Evolutionary conservation across 2,113 vertebrate genomes (phyloP).

Genomic region (Tetrao urogallus): DNA sequence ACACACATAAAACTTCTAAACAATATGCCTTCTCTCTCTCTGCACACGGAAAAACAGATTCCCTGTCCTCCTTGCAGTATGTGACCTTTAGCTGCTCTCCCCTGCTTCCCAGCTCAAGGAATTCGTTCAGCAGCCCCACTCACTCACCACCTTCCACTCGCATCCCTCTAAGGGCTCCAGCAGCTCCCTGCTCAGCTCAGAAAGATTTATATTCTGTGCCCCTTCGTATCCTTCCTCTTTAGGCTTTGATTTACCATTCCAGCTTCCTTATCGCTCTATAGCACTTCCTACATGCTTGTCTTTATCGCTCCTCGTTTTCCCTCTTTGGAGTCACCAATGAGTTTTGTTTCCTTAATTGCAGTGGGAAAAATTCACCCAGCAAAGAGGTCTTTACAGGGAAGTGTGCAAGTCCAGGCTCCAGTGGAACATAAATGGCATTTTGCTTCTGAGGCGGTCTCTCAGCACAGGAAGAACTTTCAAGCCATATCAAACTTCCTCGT

Average conservation of each 20-base stretch:
- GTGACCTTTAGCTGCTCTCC: constrained; percentile 42
- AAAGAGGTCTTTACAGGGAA: background rate
- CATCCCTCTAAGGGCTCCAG: constrained; percentile 13
- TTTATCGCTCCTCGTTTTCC: background rate
- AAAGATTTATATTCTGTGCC: constrained; percentile 52
- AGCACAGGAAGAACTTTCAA: constrained; percentile 46
- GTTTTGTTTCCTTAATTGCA: constrained; percentile 29
- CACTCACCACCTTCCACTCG: constrained; percentile 10
- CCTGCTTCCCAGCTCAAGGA: constrained; percentile 49
- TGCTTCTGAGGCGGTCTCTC: background rate
- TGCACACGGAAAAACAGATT: constrained; percentile 20
- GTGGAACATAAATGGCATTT: background rate
- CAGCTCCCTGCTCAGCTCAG: background rate
- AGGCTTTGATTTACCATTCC: constrained; percentile 58
- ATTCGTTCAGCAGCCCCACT: constrained; percentile 35
- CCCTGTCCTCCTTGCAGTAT: background rate
- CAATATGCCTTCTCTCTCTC: constrained; percentile 38
- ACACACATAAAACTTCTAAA: constrained; percentile 49
- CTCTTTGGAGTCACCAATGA: background rate
- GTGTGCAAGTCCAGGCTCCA: background rate
- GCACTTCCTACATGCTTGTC: constrained; percentile 45
- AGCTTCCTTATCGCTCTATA: constrained; percentile 41
- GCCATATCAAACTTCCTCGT: background rate
- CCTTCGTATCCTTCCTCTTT: constrained; percentile 51
- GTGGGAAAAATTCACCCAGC: background rate